Base-by-base conservation (phyloP, 2,888 invertebrate genomes). In the Drosophila quasianomalipes region DNA sequence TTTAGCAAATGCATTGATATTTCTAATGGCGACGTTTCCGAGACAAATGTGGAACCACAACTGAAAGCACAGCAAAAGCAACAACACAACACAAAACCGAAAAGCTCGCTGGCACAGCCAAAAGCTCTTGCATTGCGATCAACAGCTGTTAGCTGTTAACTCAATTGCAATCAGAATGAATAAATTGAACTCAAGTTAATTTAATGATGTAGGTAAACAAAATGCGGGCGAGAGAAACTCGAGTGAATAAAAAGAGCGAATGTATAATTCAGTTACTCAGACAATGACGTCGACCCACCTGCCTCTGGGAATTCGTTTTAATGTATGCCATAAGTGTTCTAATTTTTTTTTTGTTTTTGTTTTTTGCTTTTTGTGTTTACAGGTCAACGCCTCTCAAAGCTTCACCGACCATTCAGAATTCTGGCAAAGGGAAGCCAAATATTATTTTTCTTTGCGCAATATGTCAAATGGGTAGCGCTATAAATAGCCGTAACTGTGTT, bases 311-410 rank as follows among this genome's bases (percentile, higher is more conserved):
- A 81, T 70, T 73, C 75, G 72, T 71, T 66, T 68, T 65, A 67
- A 71, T 75, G 55, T 74, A 73, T 82, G 58, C 58, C 59, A 68
- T 78, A 72, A 68, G 68, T 73, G 87, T 72, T 87, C 82, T 76
- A 84, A 82, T 35, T 35, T 16, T 73, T 74, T 83, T 22, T 22
- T 70, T 70, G 76, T 69, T 66, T 33, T 14, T 44, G 7, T 61
- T 37, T 57, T 37, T 39, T 57, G 28, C 9, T 6, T 52, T 47
- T 47, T 47, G 9, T 61, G n/a, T 61, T 70, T 53, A 65, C 83
- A 76, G 90, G 85, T 90, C 85, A 90, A 85, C 85, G 88, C 61
- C 85, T 89, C 61, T 62, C 39, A 64, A 70, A 70, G 80, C 82
- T 80, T 55, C 74, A 74, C 65, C 76, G 78, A 65, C 62, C 71